Conservation (phyloP, 1,140 invertebrate species). For the Vanessa tameamea region DNA sequence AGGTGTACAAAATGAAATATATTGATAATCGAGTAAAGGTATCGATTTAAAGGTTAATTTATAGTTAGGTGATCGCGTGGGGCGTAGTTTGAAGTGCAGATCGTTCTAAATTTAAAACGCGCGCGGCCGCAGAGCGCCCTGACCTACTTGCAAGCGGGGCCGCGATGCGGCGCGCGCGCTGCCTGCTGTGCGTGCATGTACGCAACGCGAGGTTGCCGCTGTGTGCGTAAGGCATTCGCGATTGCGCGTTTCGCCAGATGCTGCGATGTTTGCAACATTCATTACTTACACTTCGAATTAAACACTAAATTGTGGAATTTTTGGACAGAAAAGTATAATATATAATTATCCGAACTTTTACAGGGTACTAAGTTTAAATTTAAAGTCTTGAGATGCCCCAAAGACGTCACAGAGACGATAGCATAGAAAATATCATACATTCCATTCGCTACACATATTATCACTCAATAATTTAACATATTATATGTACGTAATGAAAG, state of each 20-base stretch:
- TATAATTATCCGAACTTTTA: no score
- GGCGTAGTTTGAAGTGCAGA: constrained; percentile 74
- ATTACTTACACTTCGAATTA: constrained; percentile 44
- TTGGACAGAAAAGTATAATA: not conserved
- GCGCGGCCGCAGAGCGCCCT: constrained; percentile 78
- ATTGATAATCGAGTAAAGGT: constrained; percentile 21
- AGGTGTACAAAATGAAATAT: not conserved
- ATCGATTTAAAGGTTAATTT: constrained; percentile 47
- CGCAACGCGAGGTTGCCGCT: constrained; percentile 55
- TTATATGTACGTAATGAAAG: not conserved
- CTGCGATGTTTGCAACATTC: constrained; percentile 75
- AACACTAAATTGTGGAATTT: not conserved
- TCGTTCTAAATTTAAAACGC: constrained; percentile 80
- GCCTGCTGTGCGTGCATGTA: constrained; percentile 61
- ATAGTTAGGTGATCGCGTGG: constrained; percentile 67
- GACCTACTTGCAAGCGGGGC: constrained; percentile 78
- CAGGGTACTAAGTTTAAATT: no score
- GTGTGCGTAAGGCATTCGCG: constrained; percentile 69
- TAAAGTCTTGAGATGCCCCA: no score
- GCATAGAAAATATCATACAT: no score
- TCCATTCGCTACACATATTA: no score
- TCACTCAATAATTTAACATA: not conserved
- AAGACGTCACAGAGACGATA: no score
- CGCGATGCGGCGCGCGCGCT: constrained; percentile 77
- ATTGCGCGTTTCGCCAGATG: constrained; percentile 77